Evolutionary conservation across 2,888 invertebrate genomes (phyloP), one percentile per base, ranked within the genome.

Genomic region (Drosophila maculinotata): DNA sequence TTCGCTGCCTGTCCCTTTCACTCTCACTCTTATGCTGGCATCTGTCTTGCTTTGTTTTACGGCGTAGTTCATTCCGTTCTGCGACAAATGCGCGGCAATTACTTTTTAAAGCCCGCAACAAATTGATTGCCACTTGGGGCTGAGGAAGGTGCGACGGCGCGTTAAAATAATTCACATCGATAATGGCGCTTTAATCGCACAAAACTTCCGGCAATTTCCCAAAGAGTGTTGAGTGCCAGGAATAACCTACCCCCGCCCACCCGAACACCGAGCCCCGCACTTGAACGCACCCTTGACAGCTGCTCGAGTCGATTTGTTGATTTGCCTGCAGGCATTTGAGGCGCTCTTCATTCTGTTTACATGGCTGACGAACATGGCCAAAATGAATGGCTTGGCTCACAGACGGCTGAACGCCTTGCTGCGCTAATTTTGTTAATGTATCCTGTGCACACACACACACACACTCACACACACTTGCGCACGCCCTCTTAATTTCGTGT

Each of bases 401-500:
- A 45, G 42, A 48, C 58, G 53, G 56, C 45, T 69, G 69, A 78
- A 79, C 66, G 76, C 76, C 65, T 76, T 63, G 68, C 69, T 79
- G 79, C 73, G 82, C 85, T 82, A 82, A 82, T 82, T 82, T 82
- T 77, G 79, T 82, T 82, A 85, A 82, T 82, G 85, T 82, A 82
- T 79, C 82, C 82, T 79, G 73, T 69, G 67, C 65, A 69, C 54
- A 72, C 42, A 69, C 56, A 75, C 59, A 39, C 57, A 44, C 54
- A 39, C 23, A 23, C 25, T 31, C 57, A 31, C 31, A 15, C 23
- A 33, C 9, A 23, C 17, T 47, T 10, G 15, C 14, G 15, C 28
- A 45, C 17, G 17, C 70, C 62, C 56, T 63, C 73, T 76, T 80
- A 84, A 80, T 80, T 80, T 81, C 62, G 76, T 81, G 79, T 80